Evolutionary conservation across 2,113 vertebrate genomes (phyloP), one percentile per base, ranked within the genome.

Genomic region (Leucopsar rothschildi): DNA sequence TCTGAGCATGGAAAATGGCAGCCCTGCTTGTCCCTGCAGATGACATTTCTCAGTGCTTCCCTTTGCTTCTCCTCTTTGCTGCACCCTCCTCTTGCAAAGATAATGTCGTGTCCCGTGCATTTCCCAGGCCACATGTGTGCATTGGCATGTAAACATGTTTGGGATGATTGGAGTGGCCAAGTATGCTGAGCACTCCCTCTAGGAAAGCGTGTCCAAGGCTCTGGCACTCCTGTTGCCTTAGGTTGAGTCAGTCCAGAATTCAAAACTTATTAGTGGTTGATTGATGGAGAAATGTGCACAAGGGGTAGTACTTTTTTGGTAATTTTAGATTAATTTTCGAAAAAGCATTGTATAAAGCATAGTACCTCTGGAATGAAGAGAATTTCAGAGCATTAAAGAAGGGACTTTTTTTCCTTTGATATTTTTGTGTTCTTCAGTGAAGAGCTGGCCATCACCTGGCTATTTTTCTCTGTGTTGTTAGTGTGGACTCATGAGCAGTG

Each of bases 21-120:
- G 71, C 39, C 37, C 39, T 42, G 60, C 40, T 1, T 2, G 3
- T 60, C 69, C 33, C n/a, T 6, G 1, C 2, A 0, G 31, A 8
- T 29, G 55, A 23, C 16, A 7, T 50, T 72, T 57, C 60, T 50
- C 18, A 27, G 11, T 12, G 66, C 33, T 60, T 44, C 24, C 53
- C 37, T 65, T 82, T 31, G 23, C 44, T 66, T 53, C 27, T 45
- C 22, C 22, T 72, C 33, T 45, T 33, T n/a, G 5, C 42, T 72
- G n/a, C 16, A 8, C 31, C 44, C 9, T 61, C 9, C 12, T 77
- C 39, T 37, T 1, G 1, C 40, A 50, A 40, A 47, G 37, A 18
- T 49, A 6, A 1, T 5, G 5, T 25, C 5, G 7, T 56, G 42
- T 81, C 35, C 39, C 1, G 0, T 7, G 27, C 11, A 22, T 33